phyloP scores from a whole-genome alignment of 2,797 vertebrate genomes.

The Poliocrania exsul region DNA sequence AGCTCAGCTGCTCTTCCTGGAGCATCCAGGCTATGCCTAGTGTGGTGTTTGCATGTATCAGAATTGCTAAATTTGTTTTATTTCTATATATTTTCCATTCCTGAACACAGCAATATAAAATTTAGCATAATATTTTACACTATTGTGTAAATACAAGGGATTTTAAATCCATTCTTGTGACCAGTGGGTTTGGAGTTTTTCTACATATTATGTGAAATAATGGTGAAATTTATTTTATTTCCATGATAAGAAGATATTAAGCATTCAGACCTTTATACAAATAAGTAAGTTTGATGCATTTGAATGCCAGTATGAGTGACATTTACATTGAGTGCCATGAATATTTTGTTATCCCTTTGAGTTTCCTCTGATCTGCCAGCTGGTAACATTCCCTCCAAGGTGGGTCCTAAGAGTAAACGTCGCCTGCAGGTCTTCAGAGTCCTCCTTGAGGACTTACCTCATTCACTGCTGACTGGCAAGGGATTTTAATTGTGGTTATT shows the following conservation, averaged over 20 bases:
- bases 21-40: background rate
- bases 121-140: background rate
- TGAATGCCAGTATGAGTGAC: background rate
- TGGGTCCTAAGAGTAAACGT: background rate
- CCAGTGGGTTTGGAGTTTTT: background rate
- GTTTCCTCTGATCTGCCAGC: background rate
- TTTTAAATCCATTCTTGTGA: background rate
- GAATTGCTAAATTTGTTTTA: background rate
- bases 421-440: background rate
- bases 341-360: background rate
- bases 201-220: background rate
- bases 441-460: background rate
- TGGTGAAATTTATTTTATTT: background rate
- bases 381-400: background rate
- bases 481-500: background rate
- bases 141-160: background rate
- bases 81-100: background rate
- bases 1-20: background rate
- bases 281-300: background rate
- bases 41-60: background rate
- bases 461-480: background rate
- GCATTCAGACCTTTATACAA: background rate
- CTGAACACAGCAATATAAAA: background rate
- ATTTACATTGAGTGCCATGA: background rate
- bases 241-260: background rate